These are phyloP conservation scores for Prostheceraeus crozeri DNA, from an alignment of 2,888 invertebrate genomes.

Conservation along the genomic window DNA sequence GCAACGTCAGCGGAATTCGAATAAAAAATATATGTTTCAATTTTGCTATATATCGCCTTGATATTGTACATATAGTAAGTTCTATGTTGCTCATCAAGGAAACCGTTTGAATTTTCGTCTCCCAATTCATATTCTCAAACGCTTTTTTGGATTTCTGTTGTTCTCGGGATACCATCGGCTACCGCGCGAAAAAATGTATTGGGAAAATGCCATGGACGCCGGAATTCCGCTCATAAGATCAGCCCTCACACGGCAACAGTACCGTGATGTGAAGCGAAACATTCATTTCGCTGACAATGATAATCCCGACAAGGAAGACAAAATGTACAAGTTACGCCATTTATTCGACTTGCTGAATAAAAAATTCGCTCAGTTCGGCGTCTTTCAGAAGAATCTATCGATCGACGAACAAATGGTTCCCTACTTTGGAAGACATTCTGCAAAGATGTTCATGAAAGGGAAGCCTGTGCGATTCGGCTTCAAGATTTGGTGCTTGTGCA, in stretches of 20 bases:
- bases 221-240: background rate
- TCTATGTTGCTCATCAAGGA: background rate
- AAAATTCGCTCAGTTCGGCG: constrained; percentile 31
- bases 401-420: constrained; percentile 52
- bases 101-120: background rate
- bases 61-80: constrained; percentile 13
- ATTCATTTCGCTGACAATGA: constrained; percentile 37
- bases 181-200: background rate
- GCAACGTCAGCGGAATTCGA: too few relatives aligned
- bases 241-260: background rate
- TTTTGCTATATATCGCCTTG: too few relatives aligned
- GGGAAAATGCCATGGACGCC: too few relatives aligned
- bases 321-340: constrained; percentile 38
- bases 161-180: background rate
- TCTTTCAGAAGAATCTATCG: constrained; percentile 31
- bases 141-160: background rate
- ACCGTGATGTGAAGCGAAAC: constrained; percentile 19
- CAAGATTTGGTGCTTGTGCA: constrained; percentile 41
- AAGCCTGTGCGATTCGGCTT: constrained; percentile 44
- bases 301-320: constrained; percentile 36
- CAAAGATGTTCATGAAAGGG: constrained; percentile 42
- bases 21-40: too few relatives aligned
- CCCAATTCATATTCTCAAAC: background rate
- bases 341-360: constrained; percentile 38
- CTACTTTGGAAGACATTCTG: constrained; percentile 47